Percentiles rank a stretch among this genome's conserved stretches.
phyloP scores from a whole-genome alignment of 2,797 vertebrate species.

The Neosilurus mollespiculum region DNA sequence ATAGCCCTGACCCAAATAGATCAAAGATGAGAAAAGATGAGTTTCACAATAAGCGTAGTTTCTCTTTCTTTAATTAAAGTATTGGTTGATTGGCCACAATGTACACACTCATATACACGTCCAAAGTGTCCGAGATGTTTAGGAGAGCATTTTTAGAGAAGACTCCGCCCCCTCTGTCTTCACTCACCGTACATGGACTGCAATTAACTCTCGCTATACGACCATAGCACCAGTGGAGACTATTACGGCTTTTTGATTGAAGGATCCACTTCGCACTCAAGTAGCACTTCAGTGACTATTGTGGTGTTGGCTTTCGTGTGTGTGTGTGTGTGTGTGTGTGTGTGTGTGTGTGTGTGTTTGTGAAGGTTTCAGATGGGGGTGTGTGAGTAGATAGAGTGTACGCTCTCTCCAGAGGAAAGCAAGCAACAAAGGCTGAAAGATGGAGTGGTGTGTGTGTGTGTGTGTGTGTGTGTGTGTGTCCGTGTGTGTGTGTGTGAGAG shows the following conservation, averaged over 20 bases:
- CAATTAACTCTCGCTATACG: constrained; percentile 14
- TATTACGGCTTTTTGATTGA: constrained; percentile 28
- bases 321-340: constrained; percentile 34
- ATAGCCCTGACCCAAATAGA: constrained; percentile 1
- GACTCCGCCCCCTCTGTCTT: not conserved
- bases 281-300: constrained; percentile 39
- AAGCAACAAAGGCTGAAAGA: constrained; percentile 40
- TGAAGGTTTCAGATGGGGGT: not conserved
- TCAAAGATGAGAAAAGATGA: not conserved
- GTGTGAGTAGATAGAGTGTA: not conserved
- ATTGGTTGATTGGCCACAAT: not conserved
- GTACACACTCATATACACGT: not conserved
- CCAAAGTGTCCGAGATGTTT: not conserved
- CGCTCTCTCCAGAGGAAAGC: constrained; percentile 9
- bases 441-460: constrained; percentile 2
- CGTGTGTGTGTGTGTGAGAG: constrained; percentile 15
- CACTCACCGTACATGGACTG: not conserved
- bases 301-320: constrained; percentile 16
- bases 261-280: constrained; percentile 37
- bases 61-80: not conserved
- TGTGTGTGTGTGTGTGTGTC: constrained; percentile 32
- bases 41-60: not conserved
- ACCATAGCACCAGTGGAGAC: not conserved
- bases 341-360: constrained; percentile 13
- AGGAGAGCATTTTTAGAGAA: not conserved